Percentiles rank a stretch among this genome's conserved stretches.
These are phyloP conservation scores for Myrmecobius fasciatus DNA, from an alignment of 2,113 vertebrate genomes.

Conservation along the genomic window DNA sequence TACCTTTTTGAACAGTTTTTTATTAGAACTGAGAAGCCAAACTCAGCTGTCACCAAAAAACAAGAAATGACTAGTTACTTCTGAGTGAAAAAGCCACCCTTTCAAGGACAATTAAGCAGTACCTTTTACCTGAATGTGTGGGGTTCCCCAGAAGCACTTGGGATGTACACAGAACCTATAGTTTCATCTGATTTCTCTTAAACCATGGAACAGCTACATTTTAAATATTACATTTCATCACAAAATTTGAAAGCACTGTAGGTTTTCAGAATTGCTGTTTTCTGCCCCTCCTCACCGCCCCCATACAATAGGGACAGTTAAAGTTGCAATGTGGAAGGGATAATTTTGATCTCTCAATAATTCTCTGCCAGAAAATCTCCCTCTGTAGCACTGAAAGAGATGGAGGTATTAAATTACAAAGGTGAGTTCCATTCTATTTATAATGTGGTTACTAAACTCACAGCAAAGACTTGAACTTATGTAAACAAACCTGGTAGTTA, in stretches of 20 bases:
- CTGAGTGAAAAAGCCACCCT: neutral
- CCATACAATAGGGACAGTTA: too few relatives aligned
- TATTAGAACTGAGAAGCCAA: constrained; percentile 61
- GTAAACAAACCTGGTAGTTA: neutral
- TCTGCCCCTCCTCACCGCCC: neutral
- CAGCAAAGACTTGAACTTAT: neutral
- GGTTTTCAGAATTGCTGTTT: neutral
- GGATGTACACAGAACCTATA: neutral
- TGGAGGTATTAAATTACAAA: neutral
- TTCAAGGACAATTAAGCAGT: constrained; percentile 30
- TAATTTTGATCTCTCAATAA: neutral
- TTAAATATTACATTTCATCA: neutral
- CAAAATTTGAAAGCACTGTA: constrained; percentile 34
- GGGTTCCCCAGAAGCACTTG: neutral
- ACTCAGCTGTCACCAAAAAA: constrained; percentile 43
- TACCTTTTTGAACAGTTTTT: constrained; percentile 73
- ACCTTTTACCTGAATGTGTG: constrained; percentile 50
- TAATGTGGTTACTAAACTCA: neutral
- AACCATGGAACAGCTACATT: constrained; percentile 36
- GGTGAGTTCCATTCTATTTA: neutral
- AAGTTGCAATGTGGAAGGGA: too few relatives aligned
- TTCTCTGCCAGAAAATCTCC: neutral
- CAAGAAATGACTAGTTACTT: neutral
- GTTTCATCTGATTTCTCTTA: constrained; percentile 29
- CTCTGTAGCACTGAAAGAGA: neutral